Evolutionary conservation across 92 coral and sea anemone genomes (phyloP).

Genomic region (Blastomussa wellsi): DNA sequence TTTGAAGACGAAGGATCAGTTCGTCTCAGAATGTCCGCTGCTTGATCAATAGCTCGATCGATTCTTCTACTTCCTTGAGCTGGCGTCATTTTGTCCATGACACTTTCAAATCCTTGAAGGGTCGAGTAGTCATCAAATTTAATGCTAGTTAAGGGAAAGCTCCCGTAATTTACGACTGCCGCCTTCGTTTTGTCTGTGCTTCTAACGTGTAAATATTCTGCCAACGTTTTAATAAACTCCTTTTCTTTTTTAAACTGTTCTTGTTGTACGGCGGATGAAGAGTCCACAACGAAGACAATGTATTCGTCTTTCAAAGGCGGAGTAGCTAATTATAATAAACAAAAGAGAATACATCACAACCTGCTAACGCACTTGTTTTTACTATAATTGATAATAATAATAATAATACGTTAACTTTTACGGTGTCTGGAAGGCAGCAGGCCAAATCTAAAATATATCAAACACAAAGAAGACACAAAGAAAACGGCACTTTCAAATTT

Average conservation of each 20-base stretch:
- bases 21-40: conserved; percentile 32
- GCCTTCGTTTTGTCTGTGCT: conserved; percentile 35
- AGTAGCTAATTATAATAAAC: background rate
- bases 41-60: conserved; percentile 62
- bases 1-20: conserved; percentile 49
- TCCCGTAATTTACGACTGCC: conserved; percentile 51
- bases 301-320: conserved; percentile 40
- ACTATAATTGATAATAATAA: too few species aligned
- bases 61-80: conserved; percentile 56
- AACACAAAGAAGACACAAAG: too few species aligned
- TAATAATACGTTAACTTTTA: too few species aligned
- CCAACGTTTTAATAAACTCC: conserved; percentile 71
- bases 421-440: too few species aligned
- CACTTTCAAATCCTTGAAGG: conserved; percentile 27
- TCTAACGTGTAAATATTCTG: conserved; percentile 49
- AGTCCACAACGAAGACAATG: conserved; percentile 79
- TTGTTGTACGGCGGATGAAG: conserved; percentile 62
- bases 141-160: conserved; percentile 16
- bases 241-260: conserved; percentile 65
- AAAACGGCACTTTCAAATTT: too few species aligned
- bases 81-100: conserved; percentile 30
- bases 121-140: conserved; percentile 33
- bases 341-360: background rate
- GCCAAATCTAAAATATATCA: too few species aligned
- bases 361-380: too few species aligned